These are phyloP conservation scores for Stegodyphus mimosarum DNA, from an alignment of 1,140 invertebrate species.

Conservation along the genomic window DNA sequence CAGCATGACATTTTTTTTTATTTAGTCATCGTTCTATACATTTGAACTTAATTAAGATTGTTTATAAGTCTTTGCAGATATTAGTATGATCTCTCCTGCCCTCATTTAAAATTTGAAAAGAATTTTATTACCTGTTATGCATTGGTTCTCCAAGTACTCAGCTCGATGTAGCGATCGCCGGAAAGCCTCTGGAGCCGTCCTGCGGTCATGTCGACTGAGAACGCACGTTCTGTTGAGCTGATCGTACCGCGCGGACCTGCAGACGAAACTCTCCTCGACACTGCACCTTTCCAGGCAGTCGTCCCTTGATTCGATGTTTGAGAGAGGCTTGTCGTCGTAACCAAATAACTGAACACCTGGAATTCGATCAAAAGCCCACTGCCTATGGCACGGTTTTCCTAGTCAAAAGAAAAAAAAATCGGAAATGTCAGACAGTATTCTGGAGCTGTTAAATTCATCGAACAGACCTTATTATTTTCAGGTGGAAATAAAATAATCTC, in stretches of 20 bases:
- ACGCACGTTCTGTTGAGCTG: slow-evolving; percentile 43
- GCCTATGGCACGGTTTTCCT: slow-evolving; percentile 43
- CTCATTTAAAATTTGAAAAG: neutral
- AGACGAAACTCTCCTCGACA: slow-evolving; percentile 57
- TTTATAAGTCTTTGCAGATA: too few species aligned
- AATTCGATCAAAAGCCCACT: slow-evolving; percentile 58
- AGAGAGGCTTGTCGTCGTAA: slow-evolving; percentile 55
- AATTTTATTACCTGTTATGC: slow-evolving; percentile 52
- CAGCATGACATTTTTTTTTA: too few species aligned
- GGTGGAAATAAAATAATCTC: too few species aligned
- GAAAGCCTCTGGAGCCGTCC: slow-evolving; percentile 62
- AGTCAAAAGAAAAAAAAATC: neutral
- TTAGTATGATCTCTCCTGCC: too few species aligned
- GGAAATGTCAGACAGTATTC: too few species aligned
- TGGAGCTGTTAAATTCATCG: too few species aligned
- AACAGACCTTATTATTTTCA: too few species aligned
- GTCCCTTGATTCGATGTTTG: slow-evolving; percentile 40
- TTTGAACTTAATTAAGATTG: too few species aligned
- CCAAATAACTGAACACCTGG: slow-evolving; percentile 56
- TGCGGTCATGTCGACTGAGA: slow-evolving; percentile 51
- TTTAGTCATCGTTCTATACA: too few species aligned
- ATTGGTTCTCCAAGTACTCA: slow-evolving; percentile 61
- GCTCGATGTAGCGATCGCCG: slow-evolving; percentile 25
- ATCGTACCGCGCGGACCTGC: slow-evolving; percentile 56
- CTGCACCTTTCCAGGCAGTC: slow-evolving; percentile 53